These are phyloP conservation scores for Hormaphis cornu DNA, from an alignment of 1,140 invertebrate species.

Conservation along the genomic window DNA sequence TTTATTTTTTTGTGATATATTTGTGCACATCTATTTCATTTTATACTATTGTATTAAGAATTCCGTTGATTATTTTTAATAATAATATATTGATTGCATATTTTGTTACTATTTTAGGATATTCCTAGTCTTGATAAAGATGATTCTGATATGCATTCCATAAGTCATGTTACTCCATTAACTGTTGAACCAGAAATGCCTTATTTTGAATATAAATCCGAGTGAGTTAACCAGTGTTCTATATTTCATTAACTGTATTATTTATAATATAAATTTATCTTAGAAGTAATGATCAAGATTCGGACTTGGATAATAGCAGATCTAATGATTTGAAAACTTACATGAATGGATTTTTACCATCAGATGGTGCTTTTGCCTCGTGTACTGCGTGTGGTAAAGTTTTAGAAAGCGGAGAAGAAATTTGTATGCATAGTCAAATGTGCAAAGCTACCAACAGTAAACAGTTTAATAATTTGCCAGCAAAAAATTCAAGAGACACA, in stretches of 20 bases:
- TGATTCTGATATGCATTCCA: constrained; percentile 8
- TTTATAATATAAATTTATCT: not conserved
- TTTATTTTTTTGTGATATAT: too few relatives aligned
- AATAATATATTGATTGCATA: not conserved
- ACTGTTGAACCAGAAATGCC: constrained; percentile 26
- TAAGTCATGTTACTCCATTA: constrained; percentile 21
- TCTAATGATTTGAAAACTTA: not conserved
- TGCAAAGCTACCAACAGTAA: constrained; percentile 13
- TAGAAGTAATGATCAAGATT: constrained; percentile 25
- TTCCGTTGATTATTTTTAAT: too few relatives aligned
- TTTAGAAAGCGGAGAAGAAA: constrained; percentile 36
- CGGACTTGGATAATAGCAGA: constrained; percentile 11
- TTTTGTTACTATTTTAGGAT: constrained; percentile 7
- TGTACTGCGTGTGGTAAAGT: constrained; percentile 39
- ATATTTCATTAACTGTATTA: not conserved
- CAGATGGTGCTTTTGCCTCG: constrained; percentile 5
- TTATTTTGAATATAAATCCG: constrained; percentile 12
- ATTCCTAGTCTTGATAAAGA: constrained; percentile 15
- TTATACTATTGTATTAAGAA: too few relatives aligned
- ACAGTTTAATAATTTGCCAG: not conserved
- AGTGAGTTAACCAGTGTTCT: not conserved
- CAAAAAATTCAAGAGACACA: not conserved
- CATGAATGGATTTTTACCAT: constrained; percentile 15
- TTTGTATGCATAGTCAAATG: constrained; percentile 33
- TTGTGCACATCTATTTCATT: too few relatives aligned